Evolutionary conservation across 2,113 vertebrate genomes (phyloP), one percentile per base, ranked within the genome.

Genomic region (Cephalopterus ornatus): DNA sequence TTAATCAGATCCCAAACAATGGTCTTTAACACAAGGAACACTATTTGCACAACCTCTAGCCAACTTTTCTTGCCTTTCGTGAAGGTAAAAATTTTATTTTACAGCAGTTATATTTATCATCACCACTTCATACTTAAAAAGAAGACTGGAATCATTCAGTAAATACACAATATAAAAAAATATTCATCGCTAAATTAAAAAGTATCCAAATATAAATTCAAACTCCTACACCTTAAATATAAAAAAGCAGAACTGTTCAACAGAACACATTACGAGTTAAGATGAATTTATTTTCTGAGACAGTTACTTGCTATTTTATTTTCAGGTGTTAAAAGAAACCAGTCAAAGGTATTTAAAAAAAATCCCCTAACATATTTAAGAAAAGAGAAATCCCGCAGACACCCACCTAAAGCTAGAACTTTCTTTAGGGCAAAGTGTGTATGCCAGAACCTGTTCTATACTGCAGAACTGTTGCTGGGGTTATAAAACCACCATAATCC

Each of bases 391-490:
- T 27, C 70, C 32, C 89, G 33, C 12, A 95, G 74, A 81, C 86
- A 81, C n/a, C 85, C 62, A 80, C 44, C 85, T 77, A 87, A 93
- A 94, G 55, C 94, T 95, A 95, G 95, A 97, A 97, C 92, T 97
- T 94, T 97, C 94, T 96, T 95, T 88, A 94, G 72, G 85, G 66
- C 84, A 56, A 97, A 96, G 46, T 93, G 62, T 84, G 26, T 66
- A 75, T 92, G 85, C 70, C 85, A 94, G 68, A 92, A 89, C 84
- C 92, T 85, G 73, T 71, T 79, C 89, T 85, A 90, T 68, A 52
- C 88, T 92, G 91, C 89, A 94, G 88, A 95, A 94, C 70, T 94
- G 71, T 53, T 91, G 75, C 86, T 92, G 74, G 35, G 56, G 15
- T 94, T 92, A 94, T 88, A 96, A 95, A 95, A 88, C 56, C 85